A percentile compares a stretch with the other conserved stretches of the same genome.
Evolutionary conservation across 2,888 invertebrate genomes (phyloP).

Genomic region (Palloptera scutellata): DNA sequence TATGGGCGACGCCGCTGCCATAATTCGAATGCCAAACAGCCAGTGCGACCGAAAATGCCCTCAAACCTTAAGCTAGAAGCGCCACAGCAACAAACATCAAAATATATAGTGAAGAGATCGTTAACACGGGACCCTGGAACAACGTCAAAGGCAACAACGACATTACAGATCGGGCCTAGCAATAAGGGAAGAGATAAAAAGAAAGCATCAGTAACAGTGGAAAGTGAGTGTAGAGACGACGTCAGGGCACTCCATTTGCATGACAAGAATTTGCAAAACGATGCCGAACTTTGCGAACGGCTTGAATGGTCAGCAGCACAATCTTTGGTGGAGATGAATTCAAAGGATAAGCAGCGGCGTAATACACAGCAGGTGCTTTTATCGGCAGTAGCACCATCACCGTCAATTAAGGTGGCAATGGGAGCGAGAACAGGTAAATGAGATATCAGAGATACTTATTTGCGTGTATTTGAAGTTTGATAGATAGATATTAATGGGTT

Average conservation of each 20-base stretch:
- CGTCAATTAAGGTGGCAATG: constrained; percentile 5
- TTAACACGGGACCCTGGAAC: neutral
- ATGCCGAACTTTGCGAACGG: constrained; percentile 54
- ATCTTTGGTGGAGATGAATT: constrained; percentile 62
- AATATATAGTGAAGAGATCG: neutral
- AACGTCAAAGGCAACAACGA: constrained; percentile 25
- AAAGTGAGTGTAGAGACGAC: no score
- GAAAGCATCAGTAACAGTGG: no score
- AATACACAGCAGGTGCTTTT: constrained; percentile 26
- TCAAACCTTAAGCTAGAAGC: neutral
- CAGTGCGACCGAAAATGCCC: no score
- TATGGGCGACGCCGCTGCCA: no score
- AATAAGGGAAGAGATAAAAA: no score
- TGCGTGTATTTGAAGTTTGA: neutral
- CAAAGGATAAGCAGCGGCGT: constrained; percentile 55
- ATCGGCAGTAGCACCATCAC: constrained; percentile 7
- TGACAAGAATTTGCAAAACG: constrained; percentile 28
- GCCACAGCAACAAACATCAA: constrained; percentile 1
- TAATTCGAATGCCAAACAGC: no score
- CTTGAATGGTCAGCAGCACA: constrained; percentile 63
- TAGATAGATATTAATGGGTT: no score
- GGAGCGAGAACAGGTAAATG: constrained; percentile 23
- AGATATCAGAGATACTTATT: neutral
- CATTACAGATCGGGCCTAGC: neutral
- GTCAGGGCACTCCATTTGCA: no score